A percentile compares a stretch with the other conserved stretches of the same genome.
Conservation (phyloP, 2,888 invertebrate genomes). For the Epinotia brunnichana region DNA sequence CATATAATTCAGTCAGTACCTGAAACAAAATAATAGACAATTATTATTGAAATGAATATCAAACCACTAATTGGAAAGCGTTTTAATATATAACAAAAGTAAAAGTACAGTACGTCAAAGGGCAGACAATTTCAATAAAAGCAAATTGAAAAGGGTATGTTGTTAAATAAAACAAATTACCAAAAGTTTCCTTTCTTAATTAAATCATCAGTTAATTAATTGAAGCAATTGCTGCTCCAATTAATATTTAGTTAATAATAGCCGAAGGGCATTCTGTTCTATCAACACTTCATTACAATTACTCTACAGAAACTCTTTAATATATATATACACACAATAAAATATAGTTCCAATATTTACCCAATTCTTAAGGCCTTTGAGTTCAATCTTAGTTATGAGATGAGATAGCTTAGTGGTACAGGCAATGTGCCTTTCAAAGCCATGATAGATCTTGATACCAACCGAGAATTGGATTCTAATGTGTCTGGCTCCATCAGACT, state of each 20-base stretch:
- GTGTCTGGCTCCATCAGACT: constrained; percentile 1
- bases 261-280: constrained; percentile 26
- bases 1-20: constrained; percentile 6
- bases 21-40: constrained; percentile 11
- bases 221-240: constrained; percentile 8
- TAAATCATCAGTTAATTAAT: constrained; percentile 29
- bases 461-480: background rate
- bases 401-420: background rate
- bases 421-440: background rate
- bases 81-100: background rate
- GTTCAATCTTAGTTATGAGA: background rate
- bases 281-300: constrained; percentile 26
- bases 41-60: background rate
- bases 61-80: background rate
- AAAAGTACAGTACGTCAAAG: background rate
- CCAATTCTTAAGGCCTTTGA: background rate
- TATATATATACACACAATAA: background rate
- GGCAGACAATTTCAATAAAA: background rate
- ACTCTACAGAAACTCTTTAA: constrained; percentile 1
- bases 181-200: constrained; percentile 15
- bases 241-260: constrained; percentile 13
- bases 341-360: background rate
- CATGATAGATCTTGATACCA: background rate
- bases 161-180: constrained; percentile 17
- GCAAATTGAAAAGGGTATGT: constrained; percentile 16